Conservation (phyloP, 2,888 invertebrate genomes). For the Lasius fuliginosus region DNA sequence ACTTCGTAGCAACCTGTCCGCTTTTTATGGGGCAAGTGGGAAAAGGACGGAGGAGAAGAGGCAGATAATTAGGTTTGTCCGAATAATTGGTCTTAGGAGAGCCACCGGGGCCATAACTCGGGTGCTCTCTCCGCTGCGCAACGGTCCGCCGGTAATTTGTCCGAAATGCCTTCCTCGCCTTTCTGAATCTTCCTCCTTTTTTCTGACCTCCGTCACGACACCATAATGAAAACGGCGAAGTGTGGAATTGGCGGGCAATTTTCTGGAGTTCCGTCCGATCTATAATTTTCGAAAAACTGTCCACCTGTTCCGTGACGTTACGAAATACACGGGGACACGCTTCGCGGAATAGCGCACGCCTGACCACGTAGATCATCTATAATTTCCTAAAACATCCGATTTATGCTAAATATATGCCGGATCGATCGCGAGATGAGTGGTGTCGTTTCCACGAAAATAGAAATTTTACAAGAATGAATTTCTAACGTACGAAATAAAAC, state of each 20-base stretch:
- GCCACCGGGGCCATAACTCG: slow-evolving; percentile 53
- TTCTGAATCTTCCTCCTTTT: slow-evolving; percentile 49
- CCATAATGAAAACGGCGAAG: slow-evolving; percentile 57
- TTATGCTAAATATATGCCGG: slow-evolving; percentile 25
- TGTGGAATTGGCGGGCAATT: slow-evolving; percentile 58
- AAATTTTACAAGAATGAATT: slow-evolving; percentile 13
- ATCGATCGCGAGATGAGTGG: not conserved
- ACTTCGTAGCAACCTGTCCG: slow-evolving; percentile 55
- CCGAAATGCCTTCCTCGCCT: slow-evolving; percentile 59
- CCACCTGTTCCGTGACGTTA: slow-evolving; percentile 55
- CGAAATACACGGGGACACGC: slow-evolving; percentile 46
- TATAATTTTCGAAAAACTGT: slow-evolving; percentile 54
- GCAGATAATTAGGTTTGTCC: slow-evolving; percentile 65
- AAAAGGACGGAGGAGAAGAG: slow-evolving; percentile 36
- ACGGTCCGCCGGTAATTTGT: slow-evolving; percentile 59
- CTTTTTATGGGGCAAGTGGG: slow-evolving; percentile 53
- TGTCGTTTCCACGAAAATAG: not conserved
- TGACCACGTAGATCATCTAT: slow-evolving; percentile 29
- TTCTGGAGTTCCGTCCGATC: slow-evolving; percentile 47
- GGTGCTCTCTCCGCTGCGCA: slow-evolving; percentile 45
- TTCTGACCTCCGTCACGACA: slow-evolving; percentile 50
- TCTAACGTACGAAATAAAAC: not conserved
- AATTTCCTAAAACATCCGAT: slow-evolving; percentile 47
- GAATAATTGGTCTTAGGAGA: slow-evolving; percentile 67
- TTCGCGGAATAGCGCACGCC: slow-evolving; percentile 49